Conservation (phyloP, 1,140 invertebrate species). For the Caenorhabditis tropicalis region DNA sequence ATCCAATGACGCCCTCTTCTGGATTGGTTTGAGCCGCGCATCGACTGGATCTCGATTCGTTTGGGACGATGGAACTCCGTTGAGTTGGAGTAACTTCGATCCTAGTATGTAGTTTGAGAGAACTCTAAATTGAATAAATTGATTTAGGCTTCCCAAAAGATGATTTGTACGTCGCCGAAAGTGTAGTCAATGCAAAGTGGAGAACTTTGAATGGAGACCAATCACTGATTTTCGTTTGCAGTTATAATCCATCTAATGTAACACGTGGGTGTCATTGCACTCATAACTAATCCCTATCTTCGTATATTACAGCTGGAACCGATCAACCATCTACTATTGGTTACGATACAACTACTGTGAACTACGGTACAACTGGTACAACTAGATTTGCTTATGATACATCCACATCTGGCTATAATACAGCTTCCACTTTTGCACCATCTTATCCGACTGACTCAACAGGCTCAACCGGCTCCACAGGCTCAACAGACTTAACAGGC, state of each 20-base stretch:
- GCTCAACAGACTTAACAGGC: too few species aligned
- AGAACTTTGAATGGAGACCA: neutral
- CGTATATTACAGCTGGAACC: neutral
- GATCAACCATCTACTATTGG: neutral
- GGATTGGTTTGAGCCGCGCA: neutral
- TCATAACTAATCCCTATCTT: neutral
- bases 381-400: too few species aligned
- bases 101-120: neutral
- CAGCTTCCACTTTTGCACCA: neutral
- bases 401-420: too few species aligned
- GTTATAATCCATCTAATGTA: neutral
- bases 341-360: neutral
- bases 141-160: neutral
- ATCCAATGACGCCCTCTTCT: neutral
- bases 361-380: neutral
- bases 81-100: conserved; percentile 1
- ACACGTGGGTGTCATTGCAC: neutral
- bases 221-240: neutral
- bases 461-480: too few species aligned
- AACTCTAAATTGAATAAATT: neutral
- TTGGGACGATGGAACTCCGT: neutral
- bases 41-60: neutral
- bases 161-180: neutral
- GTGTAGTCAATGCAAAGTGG: neutral
- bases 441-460: neutral